Evolutionary conservation across 2,797 vertebrate genomes (phyloP), one percentile per base, ranked within the genome.

Genomic region (Siniperca undulata): DNA sequence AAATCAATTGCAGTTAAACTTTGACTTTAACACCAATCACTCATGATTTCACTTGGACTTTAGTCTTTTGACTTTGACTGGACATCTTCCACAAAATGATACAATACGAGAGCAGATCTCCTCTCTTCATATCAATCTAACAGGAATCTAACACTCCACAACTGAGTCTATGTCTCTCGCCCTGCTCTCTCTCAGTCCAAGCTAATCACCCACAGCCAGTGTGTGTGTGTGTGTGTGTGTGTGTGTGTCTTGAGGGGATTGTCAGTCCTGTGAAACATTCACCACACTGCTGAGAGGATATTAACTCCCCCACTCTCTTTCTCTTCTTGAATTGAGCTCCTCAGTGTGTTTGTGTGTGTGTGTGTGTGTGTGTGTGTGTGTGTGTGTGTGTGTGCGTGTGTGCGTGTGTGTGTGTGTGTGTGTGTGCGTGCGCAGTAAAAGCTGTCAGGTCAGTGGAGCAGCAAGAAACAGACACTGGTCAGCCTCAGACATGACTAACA

Each of bases 261-360:
- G 64, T 83, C 81, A 78, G 79, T 42, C 12, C 30, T 46, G 81
- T 91, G 88, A 85, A 78, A 91, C 86, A 89, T 92, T 92, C 77
- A 86, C 77, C 84, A 86, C 48, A 13, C 30, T 65, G 67, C 77
- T 87, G 80, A 77, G 78, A 84, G 68, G 56, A 80, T 77, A 67
- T 56, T 38, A 46, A 9, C 77, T 17, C 71, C 66, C 34, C 30
- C 46, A 12, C 42, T n/a, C 7, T 66, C 69, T 64, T 16, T 69
- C 67, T 34, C 34, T 11, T 40, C 19, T 83, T 62, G 56, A 66
- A 60, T 27, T 66, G 52, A 67, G 59, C 52, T 64, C 20, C 14
- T 74, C 58, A 30, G 8, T 67, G 70, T 52, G 67, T 72, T 30
- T 24, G 20, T 53, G n/a, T 59, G 71, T 30, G n/a, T 55, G 58